Evolutionary conservation across 2,888 invertebrate genomes (phyloP), one percentile per base, ranked within the genome.

Genomic region (Spialia ferax): DNA sequence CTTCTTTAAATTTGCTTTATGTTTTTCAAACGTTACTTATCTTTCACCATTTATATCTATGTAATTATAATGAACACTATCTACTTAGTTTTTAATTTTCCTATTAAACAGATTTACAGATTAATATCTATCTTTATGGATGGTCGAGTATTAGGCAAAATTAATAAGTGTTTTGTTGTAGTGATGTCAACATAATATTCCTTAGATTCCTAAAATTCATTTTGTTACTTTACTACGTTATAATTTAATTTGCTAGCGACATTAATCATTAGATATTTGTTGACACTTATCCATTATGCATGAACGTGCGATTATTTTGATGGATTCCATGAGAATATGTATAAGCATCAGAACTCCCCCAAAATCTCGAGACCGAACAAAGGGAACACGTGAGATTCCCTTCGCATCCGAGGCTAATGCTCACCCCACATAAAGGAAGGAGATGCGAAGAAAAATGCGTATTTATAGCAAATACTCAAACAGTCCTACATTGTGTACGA

Each of bases 391-490:
- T 88, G 86, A 91, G 88, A 81, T 90, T 89, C 91, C 91, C 92
- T 90, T 82, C 84, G 81, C 80, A 81, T 81, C 83, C 84, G 84
- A 85, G 87, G 87, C 92, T 91, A 91, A 91, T 89, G 86, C 87
- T 87, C 91, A 91, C 93, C 93, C 93, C 87, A 91, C 81, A 79
- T 86, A 80, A 83, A 88, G 88, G 87, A 89, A 89, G 88, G 91
- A 93, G 92, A 92, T 89, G 91, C 87, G 88, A 89, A 93, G 92
- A 93, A 93, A 93, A 93, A 93, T 93, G 82, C 92, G 93, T 93
- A 93, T 94, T 93, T 93, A 94, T 93, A 94, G 94, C 94, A 94
- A 94, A 94, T 94, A 94, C 93, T 93, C 94, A 93, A 94, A 94
- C 93, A 93, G 93, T 89, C 91, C 90, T 90, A 94, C 93, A 94